A percentile compares a stretch with the other conserved stretches of the same genome.
Conservation (phyloP, 2,113 vertebrate species). For the Leuciscus idus region DNA sequence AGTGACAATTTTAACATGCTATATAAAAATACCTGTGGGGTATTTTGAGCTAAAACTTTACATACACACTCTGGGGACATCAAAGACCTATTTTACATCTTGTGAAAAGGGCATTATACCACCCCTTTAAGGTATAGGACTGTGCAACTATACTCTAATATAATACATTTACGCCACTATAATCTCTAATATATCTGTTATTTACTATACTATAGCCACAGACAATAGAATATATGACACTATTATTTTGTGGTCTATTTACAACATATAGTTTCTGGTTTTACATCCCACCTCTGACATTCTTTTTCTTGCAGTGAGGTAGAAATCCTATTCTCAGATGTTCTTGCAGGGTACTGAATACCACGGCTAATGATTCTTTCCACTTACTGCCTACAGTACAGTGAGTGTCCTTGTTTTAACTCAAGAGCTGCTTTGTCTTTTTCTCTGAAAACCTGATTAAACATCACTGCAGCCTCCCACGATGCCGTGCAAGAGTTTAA, state of each 20-base stretch:
- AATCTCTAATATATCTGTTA: too few relatives aligned
- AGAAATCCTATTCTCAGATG: not conserved
- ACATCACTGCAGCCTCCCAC: conserved; percentile 5
- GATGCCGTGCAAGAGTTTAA: not conserved
- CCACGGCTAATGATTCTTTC: not conserved
- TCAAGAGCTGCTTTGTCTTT: conserved; percentile 5
- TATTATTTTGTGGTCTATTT: not conserved
- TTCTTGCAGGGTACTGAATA: not conserved
- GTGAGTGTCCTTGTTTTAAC: not conserved
- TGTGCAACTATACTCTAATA: not conserved
- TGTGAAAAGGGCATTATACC: too few relatives aligned
- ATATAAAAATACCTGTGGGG: too few relatives aligned
- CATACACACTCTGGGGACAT: too few relatives aligned
- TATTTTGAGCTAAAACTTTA: too few relatives aligned
- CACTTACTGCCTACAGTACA: not conserved
- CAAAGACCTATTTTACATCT: too few relatives aligned
- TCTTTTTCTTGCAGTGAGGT: not conserved
- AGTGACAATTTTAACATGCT: too few relatives aligned
- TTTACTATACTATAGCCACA: not conserved
- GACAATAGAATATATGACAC: not conserved
- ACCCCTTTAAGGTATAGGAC: not conserved
- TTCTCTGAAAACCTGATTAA: conserved; percentile 29
- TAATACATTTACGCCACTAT: too few relatives aligned
- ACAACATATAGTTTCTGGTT: not conserved
- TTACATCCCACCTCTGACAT: not conserved